A percentile compares a stretch with the other conserved stretches of the same genome.
Conservation (phyloP, 2,113 vertebrate species). For the Mellivora capensis region DNA sequence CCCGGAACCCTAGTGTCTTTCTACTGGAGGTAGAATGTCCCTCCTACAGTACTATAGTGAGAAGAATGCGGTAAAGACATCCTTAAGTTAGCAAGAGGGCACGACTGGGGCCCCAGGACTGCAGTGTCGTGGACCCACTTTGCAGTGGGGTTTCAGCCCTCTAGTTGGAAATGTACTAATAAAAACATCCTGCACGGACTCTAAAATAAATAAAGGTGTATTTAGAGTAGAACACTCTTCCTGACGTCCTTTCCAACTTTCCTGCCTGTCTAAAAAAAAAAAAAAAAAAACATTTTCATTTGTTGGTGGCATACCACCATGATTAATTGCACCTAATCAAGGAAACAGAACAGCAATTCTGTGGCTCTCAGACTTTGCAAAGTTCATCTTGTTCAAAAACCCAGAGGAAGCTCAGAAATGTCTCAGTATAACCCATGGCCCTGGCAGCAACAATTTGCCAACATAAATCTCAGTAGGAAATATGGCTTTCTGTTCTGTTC, state of each 20-base stretch:
- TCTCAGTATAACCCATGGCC: slow-evolving; percentile 27
- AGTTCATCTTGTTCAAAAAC: slow-evolving; percentile 27
- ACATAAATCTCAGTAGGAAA: slow-evolving; percentile 42
- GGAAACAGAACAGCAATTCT: slow-evolving; percentile 46
- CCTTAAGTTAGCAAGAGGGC: not conserved
- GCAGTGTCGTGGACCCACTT: not conserved
- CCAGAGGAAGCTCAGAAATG: slow-evolving; percentile 32
- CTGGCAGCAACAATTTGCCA: slow-evolving; percentile 40
- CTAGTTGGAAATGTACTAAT: not conserved
- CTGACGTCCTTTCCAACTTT: slow-evolving; percentile 57
- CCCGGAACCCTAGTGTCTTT: not conserved
- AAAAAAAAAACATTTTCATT: slow-evolving; percentile 54
- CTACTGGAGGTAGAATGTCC: not conserved
- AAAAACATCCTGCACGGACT: slow-evolving; percentile 42
- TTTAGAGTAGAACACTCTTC: slow-evolving; percentile 57
- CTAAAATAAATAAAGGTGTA: slow-evolving; percentile 56
- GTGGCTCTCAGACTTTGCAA: slow-evolving; percentile 41
- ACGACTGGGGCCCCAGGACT: not conserved
- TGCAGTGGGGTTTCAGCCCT: not conserved
- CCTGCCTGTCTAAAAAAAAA: slow-evolving; percentile 47
- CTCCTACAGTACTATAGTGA: not conserved
- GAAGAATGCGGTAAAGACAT: not conserved
- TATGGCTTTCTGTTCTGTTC: not conserved
- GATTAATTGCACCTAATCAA: slow-evolving; percentile 60
- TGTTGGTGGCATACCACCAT: slow-evolving; percentile 3